Percentiles rank a stretch among this genome's conserved stretches.
These are phyloP conservation scores for Drosophila paramelanica DNA, from an alignment of 2,888 invertebrate species.

Conservation along the genomic window DNA sequence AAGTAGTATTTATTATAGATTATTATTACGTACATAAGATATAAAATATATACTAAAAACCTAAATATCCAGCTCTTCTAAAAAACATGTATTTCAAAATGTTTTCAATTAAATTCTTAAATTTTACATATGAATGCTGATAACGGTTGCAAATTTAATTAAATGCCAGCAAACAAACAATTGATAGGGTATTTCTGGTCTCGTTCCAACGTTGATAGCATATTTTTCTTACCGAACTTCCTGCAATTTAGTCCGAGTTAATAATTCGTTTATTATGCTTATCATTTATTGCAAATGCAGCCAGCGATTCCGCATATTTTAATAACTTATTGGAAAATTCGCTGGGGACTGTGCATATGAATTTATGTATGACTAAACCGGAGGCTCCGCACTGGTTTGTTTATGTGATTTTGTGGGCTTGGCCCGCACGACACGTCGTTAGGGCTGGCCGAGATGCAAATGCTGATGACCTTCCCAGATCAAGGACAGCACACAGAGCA, in stretches of 20 bases:
- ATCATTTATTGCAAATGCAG: slow-evolving; percentile 60
- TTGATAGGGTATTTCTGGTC: slow-evolving; percentile 3
- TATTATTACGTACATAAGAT: too few species aligned
- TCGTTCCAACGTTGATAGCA: neutral
- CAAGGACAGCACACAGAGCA: slow-evolving; percentile 56
- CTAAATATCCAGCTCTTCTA: too few species aligned
- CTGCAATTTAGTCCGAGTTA: slow-evolving; percentile 36
- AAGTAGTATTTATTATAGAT: too few species aligned
- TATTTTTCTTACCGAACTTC: neutral
- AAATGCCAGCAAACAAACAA: neutral
- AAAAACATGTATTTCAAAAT: too few species aligned
- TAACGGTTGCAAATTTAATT: too few species aligned
- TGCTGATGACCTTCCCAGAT: slow-evolving; percentile 71
- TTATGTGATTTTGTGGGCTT: slow-evolving; percentile 73
- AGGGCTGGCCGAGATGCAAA: slow-evolving; percentile 66
- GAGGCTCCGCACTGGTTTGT: slow-evolving; percentile 49
- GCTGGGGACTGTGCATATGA: slow-evolving; percentile 50
- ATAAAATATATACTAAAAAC: too few species aligned
- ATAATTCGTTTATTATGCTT: slow-evolving; percentile 59
- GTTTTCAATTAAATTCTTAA: too few species aligned
- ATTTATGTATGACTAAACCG: slow-evolving; percentile 68
- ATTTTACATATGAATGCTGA: too few species aligned
- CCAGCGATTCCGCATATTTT: slow-evolving; percentile 64
- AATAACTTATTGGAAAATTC: slow-evolving; percentile 68
- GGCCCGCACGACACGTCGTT: slow-evolving; percentile 65